phyloP scores from a whole-genome alignment of 2,888 invertebrate genomes.

The Pocota personata region DNA sequence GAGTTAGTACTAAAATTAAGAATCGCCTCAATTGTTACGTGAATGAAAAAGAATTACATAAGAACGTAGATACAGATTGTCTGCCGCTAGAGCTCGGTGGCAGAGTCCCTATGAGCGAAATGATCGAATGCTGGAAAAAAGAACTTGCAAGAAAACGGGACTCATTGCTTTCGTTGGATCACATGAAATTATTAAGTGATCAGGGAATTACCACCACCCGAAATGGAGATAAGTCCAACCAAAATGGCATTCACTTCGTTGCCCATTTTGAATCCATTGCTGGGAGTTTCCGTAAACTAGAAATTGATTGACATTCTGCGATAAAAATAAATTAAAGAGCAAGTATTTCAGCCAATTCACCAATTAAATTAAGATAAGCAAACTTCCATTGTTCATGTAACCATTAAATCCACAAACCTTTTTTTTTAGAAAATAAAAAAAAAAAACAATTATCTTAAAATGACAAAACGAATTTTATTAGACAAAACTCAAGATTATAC shows the following conservation, averaged over 20 bases:
- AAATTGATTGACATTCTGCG: constrained; percentile 84
- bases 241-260: constrained; percentile 79
- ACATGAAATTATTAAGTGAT: constrained; percentile 87
- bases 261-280: constrained; percentile 82
- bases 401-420: constrained; percentile 13
- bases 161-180: constrained; percentile 85
- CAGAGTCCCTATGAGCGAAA: constrained; percentile 87
- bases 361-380: constrained; percentile 45
- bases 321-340: constrained; percentile 17
- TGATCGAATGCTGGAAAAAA: constrained; percentile 88
- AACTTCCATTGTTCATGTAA: constrained; percentile 44
- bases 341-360: constrained; percentile 64
- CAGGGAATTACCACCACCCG: constrained; percentile 84
- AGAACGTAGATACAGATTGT: constrained; percentile 85
- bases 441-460: constrained; percentile 11
- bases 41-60: constrained; percentile 85
- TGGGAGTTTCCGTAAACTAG: constrained; percentile 88
- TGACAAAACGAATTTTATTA: constrained; percentile 49
- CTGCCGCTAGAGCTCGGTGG: constrained; percentile 90
- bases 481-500: neutral
- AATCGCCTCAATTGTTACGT: constrained; percentile 87
- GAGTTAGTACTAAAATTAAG: constrained; percentile 89
- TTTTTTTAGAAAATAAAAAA: constrained; percentile 45
- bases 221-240: constrained; percentile 79
- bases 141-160: constrained; percentile 86